These are phyloP conservation scores for Xyrauchen texanus DNA, from an alignment of 2,113 vertebrate genomes.

Conservation along the genomic window DNA sequence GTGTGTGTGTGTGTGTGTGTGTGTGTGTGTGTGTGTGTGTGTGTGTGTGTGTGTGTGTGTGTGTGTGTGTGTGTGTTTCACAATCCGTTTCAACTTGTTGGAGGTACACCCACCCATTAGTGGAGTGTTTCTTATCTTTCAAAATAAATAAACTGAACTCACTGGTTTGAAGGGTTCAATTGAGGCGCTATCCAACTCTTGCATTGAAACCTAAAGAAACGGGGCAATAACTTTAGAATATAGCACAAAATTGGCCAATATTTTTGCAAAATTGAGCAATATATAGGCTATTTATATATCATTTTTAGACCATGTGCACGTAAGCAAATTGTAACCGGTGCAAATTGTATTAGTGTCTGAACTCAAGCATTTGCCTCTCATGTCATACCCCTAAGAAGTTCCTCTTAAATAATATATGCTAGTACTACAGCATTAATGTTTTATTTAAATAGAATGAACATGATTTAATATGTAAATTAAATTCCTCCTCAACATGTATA, in stretches of 20 bases:
- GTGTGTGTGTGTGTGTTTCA: background rate
- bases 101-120: conserved; percentile 1
- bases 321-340: background rate
- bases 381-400: conserved; percentile 8
- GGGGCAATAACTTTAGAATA: background rate
- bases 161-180: background rate
- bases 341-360: background rate
- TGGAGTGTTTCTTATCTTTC: conserved; percentile 1
- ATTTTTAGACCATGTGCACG: background rate
- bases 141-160: background rate
- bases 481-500: background rate
- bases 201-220: background rate
- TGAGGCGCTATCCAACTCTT: background rate
- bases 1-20: no score
- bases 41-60: no score
- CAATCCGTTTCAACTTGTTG: conserved; percentile 26
- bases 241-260: no score
- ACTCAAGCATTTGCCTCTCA: background rate
- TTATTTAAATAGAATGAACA: conserved; percentile 33
- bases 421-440: background rate
- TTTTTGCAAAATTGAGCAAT: background rate
- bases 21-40: no score
- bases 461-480: background rate
- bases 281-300: background rate
- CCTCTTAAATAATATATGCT: conserved; percentile 17